phyloP scores from a whole-genome alignment of 1,140 invertebrate genomes.

The Araneus ventricosus region DNA sequence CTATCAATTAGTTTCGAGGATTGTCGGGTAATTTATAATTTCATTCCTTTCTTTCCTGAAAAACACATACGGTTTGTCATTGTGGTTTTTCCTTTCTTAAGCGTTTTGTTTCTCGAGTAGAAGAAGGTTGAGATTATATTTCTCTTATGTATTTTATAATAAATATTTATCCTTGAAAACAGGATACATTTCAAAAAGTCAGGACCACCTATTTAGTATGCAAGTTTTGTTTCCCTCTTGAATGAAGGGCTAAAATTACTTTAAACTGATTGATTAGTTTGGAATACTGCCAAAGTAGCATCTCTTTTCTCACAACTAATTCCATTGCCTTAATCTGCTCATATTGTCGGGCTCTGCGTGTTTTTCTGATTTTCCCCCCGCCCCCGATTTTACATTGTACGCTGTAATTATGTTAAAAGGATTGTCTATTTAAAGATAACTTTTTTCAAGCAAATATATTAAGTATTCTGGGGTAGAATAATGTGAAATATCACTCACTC shows the following conservation, averaged over 20 bases:
- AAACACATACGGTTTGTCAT: not conserved
- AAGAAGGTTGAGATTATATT: not conserved
- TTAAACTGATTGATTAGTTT: constrained; percentile 4
- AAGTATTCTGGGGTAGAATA: no score
- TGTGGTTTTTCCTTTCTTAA: not conserved
- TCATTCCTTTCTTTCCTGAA: not conserved
- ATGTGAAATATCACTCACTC: no score
- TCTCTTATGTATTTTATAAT: not conserved
- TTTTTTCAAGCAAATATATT: no score
- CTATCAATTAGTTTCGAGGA: not conserved
- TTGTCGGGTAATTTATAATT: not conserved
- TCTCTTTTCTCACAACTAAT: not conserved
- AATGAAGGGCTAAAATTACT: not conserved
- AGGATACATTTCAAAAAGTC: not conserved
- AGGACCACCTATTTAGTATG: not conserved
- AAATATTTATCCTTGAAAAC: not conserved
- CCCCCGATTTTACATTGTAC: no score
- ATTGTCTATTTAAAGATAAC: no score
- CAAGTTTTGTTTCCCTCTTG: not conserved
- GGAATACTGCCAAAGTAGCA: not conserved
- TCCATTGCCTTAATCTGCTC: not conserved
- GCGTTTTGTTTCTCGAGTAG: not conserved
- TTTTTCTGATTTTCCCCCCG: not conserved
- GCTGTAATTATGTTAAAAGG: no score
- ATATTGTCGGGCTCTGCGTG: not conserved